phyloP scores from a whole-genome alignment of 1,140 invertebrate genomes.

The Araneus ventricosus region DNA sequence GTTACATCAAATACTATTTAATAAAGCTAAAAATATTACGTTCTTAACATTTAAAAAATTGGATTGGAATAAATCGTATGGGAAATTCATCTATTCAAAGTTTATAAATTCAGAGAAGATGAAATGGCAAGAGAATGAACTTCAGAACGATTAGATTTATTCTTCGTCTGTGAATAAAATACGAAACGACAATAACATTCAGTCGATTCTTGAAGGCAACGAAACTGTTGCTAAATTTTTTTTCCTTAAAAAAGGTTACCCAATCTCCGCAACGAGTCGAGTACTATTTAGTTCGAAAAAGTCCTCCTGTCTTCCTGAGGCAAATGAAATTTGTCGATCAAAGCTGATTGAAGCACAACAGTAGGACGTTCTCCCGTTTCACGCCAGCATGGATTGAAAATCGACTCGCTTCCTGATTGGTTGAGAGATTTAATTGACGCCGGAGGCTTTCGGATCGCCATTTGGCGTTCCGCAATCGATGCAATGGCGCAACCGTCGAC shows the following conservation, averaged over 20 bases:
- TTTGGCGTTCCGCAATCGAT: slow-evolving; percentile 75
- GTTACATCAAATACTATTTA: too few species aligned
- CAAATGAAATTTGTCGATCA: slow-evolving; percentile 55
- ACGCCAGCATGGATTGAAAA: slow-evolving; percentile 72
- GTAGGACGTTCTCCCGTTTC: slow-evolving; percentile 46
- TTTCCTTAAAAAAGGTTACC: background rate
- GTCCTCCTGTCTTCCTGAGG: slow-evolving; percentile 5
- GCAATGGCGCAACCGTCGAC: slow-evolving; percentile 38
- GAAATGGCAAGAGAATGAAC: background rate
- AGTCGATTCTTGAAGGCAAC: background rate
- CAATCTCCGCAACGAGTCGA: slow-evolving; percentile 3
- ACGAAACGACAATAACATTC: background rate
- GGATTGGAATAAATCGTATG: too few species aligned
- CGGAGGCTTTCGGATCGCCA: slow-evolving; percentile 68
- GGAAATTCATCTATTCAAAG: too few species aligned
- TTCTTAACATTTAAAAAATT: too few species aligned
- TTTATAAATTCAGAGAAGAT: too few species aligned
- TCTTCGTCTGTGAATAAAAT: background rate
- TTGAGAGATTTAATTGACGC: slow-evolving; percentile 73
- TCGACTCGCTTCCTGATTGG: slow-evolving; percentile 73
- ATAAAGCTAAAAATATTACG: too few species aligned
- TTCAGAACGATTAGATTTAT: background rate
- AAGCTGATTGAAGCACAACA: slow-evolving; percentile 39
- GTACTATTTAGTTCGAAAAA: background rate
- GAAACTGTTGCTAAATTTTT: background rate